Evolutionary conservation across 2,797 vertebrate genomes (phyloP), one percentile per base, ranked within the genome.

Genomic region (Karalla daura): DNA sequence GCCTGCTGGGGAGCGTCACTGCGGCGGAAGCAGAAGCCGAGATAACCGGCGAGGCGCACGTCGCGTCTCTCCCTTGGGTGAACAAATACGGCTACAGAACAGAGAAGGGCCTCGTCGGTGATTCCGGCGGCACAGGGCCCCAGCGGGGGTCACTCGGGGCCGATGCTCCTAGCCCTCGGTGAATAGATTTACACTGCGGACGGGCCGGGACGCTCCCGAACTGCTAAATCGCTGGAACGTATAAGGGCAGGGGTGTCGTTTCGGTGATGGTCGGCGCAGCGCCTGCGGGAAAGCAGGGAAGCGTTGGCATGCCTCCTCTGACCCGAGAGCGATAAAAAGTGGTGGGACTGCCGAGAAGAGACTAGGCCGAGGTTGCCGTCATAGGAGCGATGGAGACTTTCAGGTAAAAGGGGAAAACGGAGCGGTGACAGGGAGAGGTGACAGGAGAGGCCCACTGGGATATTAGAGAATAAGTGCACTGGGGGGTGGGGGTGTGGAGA

Each of bases 71-170:
- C 3, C 15, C 15, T 30, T 30, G 28, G 45, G n/a, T 12, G 27
- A 32, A 25, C 8, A 28, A 13, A 28, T 4, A 59, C 72, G 64
- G 70, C 60, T 74, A 70, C 28, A 35, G 25, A 70, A 49, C 37
- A 61, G 69, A 59, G 54, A 40, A 7, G 40, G 70, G 73, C 33
- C 73, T 82, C 49, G 83, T 86, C 82, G 72, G 77, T 62, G 62
- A 79, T 74, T 84, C 70, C 33, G 61, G 56, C 43, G 70, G 65
- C 71, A 70, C 45, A 58, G 47, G 76, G 73, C 24, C 70, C 66
- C 66, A 71, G 81, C 52, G 23, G 70, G n/a, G 55, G 59, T 79
- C 68, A 74, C 74, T 70, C 24, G 49, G 33, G 6, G 21, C 33
- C 35, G 62, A 67, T 67, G 76, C 63, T 78, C 41, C 36, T 14